Evolutionary conservation across 2,888 invertebrate species (phyloP).

Genomic region (Phania funesta): DNA sequence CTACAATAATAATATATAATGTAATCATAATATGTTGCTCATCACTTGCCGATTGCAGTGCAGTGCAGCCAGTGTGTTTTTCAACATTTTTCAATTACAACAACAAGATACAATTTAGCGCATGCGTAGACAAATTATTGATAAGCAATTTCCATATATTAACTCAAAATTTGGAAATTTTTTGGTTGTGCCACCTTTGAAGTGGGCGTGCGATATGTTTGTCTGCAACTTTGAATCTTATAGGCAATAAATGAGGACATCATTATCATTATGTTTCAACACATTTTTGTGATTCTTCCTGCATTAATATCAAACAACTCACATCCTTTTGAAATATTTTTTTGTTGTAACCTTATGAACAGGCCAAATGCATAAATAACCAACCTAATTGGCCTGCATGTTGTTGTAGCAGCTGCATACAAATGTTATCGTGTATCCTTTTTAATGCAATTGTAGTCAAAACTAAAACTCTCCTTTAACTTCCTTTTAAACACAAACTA

Average conservation of each 20-base stretch:
- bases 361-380: conserved; percentile 43
- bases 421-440: conserved; percentile 28
- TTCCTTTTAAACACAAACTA: conserved; percentile 39
- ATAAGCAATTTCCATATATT: too few species aligned
- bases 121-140: too few species aligned
- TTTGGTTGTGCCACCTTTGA: too few species aligned
- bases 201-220: too few species aligned
- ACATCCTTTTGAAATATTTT: conserved; percentile 23
- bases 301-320: neutral
- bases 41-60: too few species aligned
- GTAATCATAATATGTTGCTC: too few species aligned
- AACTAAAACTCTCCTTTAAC: conserved; percentile 31
- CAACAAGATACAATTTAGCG: too few species aligned
- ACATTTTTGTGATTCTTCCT: conserved; percentile 12
- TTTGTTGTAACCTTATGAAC: conserved; percentile 14
- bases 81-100: too few species aligned
- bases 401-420: conserved; percentile 49
- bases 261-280: neutral
- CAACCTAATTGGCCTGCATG: conserved; percentile 5
- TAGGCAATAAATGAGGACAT: neutral
- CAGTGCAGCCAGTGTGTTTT: too few species aligned
- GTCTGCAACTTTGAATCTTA: neutral
- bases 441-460: conserved; percentile 1
- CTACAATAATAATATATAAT: too few species aligned
- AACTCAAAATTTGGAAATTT: too few species aligned